These are phyloP conservation scores for Lathronympha strigana DNA, from an alignment of 2,888 invertebrate genomes.

Conservation along the genomic window DNA sequence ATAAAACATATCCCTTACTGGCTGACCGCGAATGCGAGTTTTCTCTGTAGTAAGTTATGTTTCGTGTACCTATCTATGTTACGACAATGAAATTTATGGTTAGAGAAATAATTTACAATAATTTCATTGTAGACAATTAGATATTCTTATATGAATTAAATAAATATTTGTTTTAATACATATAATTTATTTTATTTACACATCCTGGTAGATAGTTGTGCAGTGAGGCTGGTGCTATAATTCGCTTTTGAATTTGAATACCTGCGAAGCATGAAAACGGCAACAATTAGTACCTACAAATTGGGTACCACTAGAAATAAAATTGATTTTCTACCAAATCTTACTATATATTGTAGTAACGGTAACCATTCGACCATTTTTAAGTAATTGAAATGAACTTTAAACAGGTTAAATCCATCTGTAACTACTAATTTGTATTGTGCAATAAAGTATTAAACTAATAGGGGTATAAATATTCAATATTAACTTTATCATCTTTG, in stretches of 20 bases:
- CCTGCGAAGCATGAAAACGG: conserved; percentile 25
- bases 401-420: no score
- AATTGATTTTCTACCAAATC: no score
- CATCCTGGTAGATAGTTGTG: conserved; percentile 7
- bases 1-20: conserved; percentile 78
- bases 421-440: no score
- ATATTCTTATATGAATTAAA: conserved; percentile 81
- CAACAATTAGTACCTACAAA: background rate
- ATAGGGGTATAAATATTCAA: no score
- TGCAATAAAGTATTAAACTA: no score
- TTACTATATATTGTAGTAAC: no score
- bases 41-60: conserved; percentile 76
- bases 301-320: no score
- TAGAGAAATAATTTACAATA: conserved; percentile 71
- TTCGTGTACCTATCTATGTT: conserved; percentile 78
- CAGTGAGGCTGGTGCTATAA: background rate
- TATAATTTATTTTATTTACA: conserved; percentile 56
- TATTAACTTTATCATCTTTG: no score
- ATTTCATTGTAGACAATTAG: conserved; percentile 84
- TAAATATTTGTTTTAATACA: conserved; percentile 83
- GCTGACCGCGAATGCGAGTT: conserved; percentile 81
- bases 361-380: no score
- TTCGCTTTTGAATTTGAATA: conserved; percentile 38
- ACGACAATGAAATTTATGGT: conserved; percentile 79
- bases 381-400: no score